Percentiles rank a stretch among this genome's conserved stretches.
Conservation (phyloP, 1,140 invertebrate genomes). For the Bacillus rossius region DNA sequence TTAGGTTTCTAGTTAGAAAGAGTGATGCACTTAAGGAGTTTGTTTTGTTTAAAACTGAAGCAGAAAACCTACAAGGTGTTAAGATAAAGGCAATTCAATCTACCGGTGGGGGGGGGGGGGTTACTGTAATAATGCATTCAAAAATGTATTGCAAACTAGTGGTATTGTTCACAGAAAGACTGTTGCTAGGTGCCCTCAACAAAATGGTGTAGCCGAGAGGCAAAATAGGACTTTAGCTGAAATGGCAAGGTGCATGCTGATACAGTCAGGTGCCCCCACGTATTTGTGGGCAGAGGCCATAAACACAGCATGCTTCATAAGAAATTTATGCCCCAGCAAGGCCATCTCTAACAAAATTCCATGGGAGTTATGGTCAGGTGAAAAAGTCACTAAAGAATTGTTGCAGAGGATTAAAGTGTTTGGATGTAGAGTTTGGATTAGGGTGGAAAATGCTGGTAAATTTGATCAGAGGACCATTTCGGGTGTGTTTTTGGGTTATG, state of each 20-base stretch:
- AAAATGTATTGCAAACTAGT: not conserved
- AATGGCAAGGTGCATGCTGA: constrained; percentile 24
- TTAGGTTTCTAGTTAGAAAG: no score
- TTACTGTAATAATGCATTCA: constrained; percentile 2
- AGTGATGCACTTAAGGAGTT: no score
- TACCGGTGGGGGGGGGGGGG: constrained; percentile 5
- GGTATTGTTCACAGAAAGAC: constrained; percentile 13
- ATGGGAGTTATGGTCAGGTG: not conserved
- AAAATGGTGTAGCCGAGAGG: no score
- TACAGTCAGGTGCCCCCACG: no score
- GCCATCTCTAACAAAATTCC: not conserved
- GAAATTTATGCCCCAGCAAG: not conserved
- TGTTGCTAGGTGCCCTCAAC: constrained; percentile 21
- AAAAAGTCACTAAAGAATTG: not conserved
- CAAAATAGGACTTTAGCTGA: constrained; percentile 28
- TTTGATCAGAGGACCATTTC: no score
- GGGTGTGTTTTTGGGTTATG: no score
- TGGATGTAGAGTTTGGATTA: not conserved
- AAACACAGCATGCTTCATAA: constrained; percentile 7
- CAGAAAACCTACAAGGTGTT: not conserved
- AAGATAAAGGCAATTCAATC: constrained; percentile 10
- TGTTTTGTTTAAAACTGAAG: no score
- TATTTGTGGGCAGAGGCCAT: constrained; percentile 10
- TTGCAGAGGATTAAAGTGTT: not conserved
- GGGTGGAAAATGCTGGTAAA: no score